These are phyloP conservation scores for Rynchops niger DNA, from an alignment of 2,113 vertebrate species.

Conservation along the genomic window DNA sequence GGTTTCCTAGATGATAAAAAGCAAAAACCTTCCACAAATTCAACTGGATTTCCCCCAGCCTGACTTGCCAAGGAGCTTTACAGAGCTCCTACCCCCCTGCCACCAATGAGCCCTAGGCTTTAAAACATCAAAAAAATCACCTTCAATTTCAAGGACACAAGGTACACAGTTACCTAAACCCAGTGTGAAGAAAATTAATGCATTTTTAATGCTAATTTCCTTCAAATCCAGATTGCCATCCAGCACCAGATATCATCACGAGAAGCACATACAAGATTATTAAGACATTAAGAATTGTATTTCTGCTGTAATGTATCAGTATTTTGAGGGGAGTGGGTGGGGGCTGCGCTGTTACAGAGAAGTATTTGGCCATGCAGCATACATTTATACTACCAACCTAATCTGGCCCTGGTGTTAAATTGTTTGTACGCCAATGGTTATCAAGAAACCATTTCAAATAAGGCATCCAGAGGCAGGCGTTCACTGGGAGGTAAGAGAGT, in stretches of 20 bases:
- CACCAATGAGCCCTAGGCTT: background rate
- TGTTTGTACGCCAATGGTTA: background rate
- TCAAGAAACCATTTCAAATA: background rate
- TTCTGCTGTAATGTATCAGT: background rate
- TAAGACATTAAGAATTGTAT: background rate
- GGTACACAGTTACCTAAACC: background rate
- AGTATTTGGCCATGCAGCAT: background rate
- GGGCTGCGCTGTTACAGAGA: background rate
- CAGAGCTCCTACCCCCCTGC: background rate
- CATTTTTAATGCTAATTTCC: background rate
- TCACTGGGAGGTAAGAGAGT: background rate
- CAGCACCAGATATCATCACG: background rate
- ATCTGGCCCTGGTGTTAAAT: background rate
- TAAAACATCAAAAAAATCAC: background rate
- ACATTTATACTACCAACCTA: background rate
- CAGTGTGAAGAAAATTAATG: background rate
- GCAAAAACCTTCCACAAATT: background rate
- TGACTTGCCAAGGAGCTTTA: background rate
- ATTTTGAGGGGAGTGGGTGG: background rate
- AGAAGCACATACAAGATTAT: background rate
- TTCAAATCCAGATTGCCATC: background rate
- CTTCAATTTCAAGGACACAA: background rate
- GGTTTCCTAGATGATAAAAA: background rate
- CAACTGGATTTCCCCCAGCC: background rate
- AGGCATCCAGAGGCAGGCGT: background rate